Evolutionary conservation across 2,113 vertebrate species (phyloP).

Genomic region (Physeter macrocephalus): DNA sequence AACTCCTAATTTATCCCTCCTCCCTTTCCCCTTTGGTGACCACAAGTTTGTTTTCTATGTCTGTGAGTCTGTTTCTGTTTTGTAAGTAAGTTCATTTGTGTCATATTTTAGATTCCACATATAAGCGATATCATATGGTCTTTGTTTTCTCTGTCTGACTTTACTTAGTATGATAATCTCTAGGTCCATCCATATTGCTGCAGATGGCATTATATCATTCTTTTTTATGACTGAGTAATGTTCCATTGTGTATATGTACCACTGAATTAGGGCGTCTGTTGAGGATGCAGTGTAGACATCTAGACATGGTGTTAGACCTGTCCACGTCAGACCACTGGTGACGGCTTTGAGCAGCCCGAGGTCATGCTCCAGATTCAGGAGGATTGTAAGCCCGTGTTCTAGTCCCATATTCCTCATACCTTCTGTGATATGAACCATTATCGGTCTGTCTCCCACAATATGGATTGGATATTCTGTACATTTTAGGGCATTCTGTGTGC

Average conservation of each 20-base stretch:
- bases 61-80: no score
- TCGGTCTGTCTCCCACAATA: not conserved
- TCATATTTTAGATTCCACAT: no score
- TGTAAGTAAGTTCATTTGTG: no score
- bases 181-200: no score
- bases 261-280: not conserved
- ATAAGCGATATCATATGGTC: no score
- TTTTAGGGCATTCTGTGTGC: not conserved
- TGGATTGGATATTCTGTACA: no score
- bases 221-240: not conserved
- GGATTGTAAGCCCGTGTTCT: not conserved
- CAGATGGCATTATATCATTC: not conserved
- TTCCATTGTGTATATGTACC: not conserved
- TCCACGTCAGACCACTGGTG: not conserved
- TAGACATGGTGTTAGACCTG: not conserved
- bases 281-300: not conserved
- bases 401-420: rapidly evolving
- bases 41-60: no score
- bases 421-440: not conserved
- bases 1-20: no score
- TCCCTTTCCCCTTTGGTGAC: no score
- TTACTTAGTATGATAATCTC: no score
- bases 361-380: not conserved
- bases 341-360: not conserved
- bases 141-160: no score